Percentiles rank a stretch among this genome's conserved stretches.
phyloP scores from a whole-genome alignment of 2,888 invertebrate genomes.

The Craniophora ligustri region DNA sequence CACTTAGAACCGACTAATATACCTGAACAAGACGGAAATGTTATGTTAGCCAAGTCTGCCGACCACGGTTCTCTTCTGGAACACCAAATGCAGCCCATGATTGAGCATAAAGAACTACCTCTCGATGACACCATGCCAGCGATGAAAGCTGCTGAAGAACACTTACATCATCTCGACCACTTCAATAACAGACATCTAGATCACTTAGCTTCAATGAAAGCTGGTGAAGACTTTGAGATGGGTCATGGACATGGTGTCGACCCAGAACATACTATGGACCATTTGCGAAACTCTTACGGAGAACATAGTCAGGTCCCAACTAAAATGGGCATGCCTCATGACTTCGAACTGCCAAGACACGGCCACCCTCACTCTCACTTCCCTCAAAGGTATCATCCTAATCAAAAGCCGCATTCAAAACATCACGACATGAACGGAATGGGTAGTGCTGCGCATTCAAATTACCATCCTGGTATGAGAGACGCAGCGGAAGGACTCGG shows the following conservation, averaged over 20 bases:
- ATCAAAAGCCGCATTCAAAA: constrained; percentile 59
- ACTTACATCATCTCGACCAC: constrained; percentile 33
- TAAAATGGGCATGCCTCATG: constrained; percentile 29
- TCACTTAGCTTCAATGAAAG: constrained; percentile 44
- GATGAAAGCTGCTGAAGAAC: constrained; percentile 47
- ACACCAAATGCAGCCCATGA: constrained; percentile 28
- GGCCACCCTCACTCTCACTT: constrained; percentile 24
- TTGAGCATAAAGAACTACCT: constrained; percentile 6
- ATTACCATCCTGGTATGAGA: constrained; percentile 63
- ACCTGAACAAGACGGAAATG: constrained; percentile 24
- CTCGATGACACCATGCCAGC: constrained; percentile 6
- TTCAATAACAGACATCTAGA: constrained; percentile 31
- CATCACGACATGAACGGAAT: constrained; percentile 59
- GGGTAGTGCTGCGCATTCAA: constrained; percentile 60
- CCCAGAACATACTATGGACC: constrained; percentile 25
- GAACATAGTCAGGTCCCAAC: constrained; percentile 30
- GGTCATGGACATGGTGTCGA: constrained; percentile 8
- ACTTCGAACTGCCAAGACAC: constrained; percentile 27
- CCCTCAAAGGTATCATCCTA: constrained; percentile 32
- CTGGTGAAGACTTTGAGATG: constrained; percentile 30
- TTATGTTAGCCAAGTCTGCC: constrained; percentile 41
- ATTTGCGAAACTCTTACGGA: constrained; percentile 27
- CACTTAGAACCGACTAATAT: constrained; percentile 13
- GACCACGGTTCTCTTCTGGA: constrained; percentile 26
- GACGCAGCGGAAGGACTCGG: constrained; percentile 59